Evolutionary conservation across 2,113 vertebrate species (phyloP), one percentile per base, ranked within the genome.

Genomic region (Syngnathus typhle): DNA sequence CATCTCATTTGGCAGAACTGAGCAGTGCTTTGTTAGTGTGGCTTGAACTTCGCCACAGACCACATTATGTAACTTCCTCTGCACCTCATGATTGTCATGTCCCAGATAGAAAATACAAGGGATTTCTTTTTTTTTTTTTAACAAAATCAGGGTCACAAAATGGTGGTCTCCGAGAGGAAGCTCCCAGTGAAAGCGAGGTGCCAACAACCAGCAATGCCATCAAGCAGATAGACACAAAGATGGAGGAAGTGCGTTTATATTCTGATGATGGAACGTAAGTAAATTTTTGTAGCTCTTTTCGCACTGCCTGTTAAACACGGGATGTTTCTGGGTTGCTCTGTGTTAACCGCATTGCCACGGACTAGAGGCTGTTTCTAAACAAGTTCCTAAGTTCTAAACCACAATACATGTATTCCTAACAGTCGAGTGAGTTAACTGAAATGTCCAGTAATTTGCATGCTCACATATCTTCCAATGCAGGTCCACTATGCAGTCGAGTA

Each of bases 251-350:
- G 1, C 84, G 81, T 19, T 74, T 69, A 51, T 81, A 83, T 55
- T 88, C 88, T 44, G 39, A 43, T 23, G 85, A 77, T 65, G 67
- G 6, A 73, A 82, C 80, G 91, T 93, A 73, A 87, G 90, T 67
- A 19, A 18, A 4, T 68, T 16, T n/a, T 43, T 1, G 7, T 38
- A 16, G 27, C 55, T 58, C 55, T 15, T 58, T 16, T 36, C 36
- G 36, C 6, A 15, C 18, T 58, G 55, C 55, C 23, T 58, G 13
- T 58, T 58, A 58, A 58, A 58, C 7, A 5, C 15, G 7, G 18
- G 27, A 15, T 36, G 16, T 58, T 13, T 58, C 13, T 36, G 55
- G 27, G 23, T 36, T n/a, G 7, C 32, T 19, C 7, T 3, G 59
- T 60, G 21, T n/a, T n/a, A 41, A 41, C 16, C 21, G 9, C n/a